Conservation (phyloP, 2,113 vertebrate species). For the Oryzias javanicus region DNA sequence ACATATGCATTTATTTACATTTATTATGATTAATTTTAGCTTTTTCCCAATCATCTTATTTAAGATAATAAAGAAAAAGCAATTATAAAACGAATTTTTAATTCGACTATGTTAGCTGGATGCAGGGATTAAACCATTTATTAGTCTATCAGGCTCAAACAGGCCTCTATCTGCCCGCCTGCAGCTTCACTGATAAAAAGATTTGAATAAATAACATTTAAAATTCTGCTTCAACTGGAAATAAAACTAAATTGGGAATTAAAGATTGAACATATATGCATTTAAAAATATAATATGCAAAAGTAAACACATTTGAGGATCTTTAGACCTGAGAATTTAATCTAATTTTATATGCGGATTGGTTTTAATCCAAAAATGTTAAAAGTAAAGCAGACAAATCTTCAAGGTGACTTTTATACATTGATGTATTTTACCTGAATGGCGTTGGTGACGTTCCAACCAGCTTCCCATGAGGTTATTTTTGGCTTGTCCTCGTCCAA, state of each 20-base stretch:
- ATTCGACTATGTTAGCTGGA: slow-evolving; percentile 17
- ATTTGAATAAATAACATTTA: slow-evolving; percentile 62
- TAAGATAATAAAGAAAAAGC: not conserved
- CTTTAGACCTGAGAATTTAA: no score
- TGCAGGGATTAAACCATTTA: slow-evolving; percentile 44
- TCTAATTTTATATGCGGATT: no score
- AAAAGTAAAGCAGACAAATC: not conserved
- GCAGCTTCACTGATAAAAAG: slow-evolving; percentile 60
- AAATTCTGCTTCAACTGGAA: not conserved
- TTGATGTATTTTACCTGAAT: slow-evolving; percentile 86
- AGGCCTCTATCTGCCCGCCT: slow-evolving; percentile 38
- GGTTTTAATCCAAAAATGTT: not conserved
- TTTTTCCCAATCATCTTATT: no score
- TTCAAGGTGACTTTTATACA: slow-evolving; percentile 64
- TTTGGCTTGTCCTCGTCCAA: slow-evolving; percentile 86
- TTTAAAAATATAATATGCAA: not conserved
- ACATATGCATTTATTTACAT: no score
- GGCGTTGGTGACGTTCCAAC: slow-evolving; percentile 98
- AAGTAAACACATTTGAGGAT: not conserved
- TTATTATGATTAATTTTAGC: no score
- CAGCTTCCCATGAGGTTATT: slow-evolving; percentile 96
- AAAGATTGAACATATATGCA: not conserved
- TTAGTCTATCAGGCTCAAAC: slow-evolving; percentile 37
- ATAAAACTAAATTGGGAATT: not conserved
- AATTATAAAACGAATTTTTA: slow-evolving; percentile 1